These are phyloP conservation scores for Mobula hypostoma DNA, from an alignment of 2,113 vertebrate genomes.

Conservation along the genomic window DNA sequence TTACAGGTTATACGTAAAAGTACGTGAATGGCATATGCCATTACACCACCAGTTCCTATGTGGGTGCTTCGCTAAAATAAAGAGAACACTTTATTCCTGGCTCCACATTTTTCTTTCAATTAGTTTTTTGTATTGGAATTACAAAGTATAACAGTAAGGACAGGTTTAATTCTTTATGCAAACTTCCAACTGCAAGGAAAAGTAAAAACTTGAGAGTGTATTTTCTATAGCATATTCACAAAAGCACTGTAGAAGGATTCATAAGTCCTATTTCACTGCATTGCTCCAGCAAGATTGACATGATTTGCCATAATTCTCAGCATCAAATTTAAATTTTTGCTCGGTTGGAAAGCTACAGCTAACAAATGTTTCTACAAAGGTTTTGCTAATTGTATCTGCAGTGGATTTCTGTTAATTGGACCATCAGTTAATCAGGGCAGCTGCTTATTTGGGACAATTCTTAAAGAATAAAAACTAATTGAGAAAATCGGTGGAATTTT, in stretches of 20 bases:
- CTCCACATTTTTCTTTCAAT: too few relatives aligned
- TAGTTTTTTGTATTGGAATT: too few relatives aligned
- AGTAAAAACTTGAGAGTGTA: not conserved
- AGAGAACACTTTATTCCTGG: too few relatives aligned
- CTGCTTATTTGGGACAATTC: too few relatives aligned
- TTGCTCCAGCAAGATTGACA: not conserved
- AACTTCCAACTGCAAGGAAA: not conserved
- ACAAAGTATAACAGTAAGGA: not conserved
- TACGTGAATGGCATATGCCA: too few relatives aligned
- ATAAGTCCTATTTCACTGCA: not conserved
- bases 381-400: not conserved
- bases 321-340: not conserved
- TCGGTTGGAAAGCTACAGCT: not conserved
- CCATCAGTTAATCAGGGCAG: too few relatives aligned
- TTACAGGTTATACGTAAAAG: too few relatives aligned
- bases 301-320: not conserved
- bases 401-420: too few relatives aligned
- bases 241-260: not conserved
- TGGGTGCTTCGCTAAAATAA: too few relatives aligned
- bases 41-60: too few relatives aligned
- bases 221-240: not conserved
- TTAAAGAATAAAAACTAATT: too few relatives aligned
- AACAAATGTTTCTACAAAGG: not conserved
- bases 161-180: not conserved
- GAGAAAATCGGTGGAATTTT: too few relatives aligned